Conservation (phyloP, 2,888 invertebrate species). For the Cyclophora punctaria region DNA sequence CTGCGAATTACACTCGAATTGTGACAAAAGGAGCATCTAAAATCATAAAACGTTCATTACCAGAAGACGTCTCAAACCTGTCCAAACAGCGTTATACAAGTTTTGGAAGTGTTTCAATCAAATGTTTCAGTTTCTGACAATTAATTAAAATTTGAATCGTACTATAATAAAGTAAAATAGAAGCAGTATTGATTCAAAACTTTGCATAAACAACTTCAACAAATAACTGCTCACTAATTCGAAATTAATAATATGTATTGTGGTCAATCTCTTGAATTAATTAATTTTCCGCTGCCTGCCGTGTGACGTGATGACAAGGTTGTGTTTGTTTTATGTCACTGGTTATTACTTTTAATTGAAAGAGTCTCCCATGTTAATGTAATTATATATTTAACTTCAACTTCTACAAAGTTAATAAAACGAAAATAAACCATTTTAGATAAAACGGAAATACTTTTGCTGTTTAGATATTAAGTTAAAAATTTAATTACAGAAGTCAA, state of each 20-base stretch:
- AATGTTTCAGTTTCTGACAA: constrained; percentile 52
- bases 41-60: no score
- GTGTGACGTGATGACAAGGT: constrained; percentile 13
- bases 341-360: no score
- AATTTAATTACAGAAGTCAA: no score
- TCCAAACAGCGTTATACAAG: constrained; percentile 60
- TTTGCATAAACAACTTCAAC: constrained; percentile 17
- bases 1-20: no score
- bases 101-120: constrained; percentile 56
- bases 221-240: constrained; percentile 16
- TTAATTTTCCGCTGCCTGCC: constrained; percentile 21
- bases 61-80: constrained; percentile 26
- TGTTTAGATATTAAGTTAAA: no score
- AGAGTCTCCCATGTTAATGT: no score
- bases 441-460: no score
- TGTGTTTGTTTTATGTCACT: constrained; percentile 26
- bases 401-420: no score
- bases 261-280: constrained; percentile 19
- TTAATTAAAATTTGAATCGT: constrained; percentile 58
- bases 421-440: no score
- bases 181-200: constrained; percentile 38
- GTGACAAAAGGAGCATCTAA: no score
- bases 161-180: constrained; percentile 41
- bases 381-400: no score
- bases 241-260: constrained; percentile 19